Evolutionary conservation across 2,113 vertebrate genomes (phyloP).

Genomic region (Thomomys bottae): DNA sequence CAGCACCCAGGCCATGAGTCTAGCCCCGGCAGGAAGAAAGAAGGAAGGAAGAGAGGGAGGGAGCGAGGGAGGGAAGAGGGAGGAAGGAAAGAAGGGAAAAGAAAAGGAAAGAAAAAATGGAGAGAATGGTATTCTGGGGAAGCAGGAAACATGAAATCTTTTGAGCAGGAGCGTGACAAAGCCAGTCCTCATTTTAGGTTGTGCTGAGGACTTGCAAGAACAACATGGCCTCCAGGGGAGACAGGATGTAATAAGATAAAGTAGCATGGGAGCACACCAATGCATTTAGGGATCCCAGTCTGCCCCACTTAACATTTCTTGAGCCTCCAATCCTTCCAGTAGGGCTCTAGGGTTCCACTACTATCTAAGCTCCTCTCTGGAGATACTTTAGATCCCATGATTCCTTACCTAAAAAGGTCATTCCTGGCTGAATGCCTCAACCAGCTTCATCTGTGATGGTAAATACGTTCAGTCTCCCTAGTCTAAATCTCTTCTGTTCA

Average conservation of each 20-base stretch:
- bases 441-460: background rate
- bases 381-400: background rate
- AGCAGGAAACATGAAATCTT: background rate
- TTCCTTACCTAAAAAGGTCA: constrained; percentile 3
- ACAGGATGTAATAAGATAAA: background rate
- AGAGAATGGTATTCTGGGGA: background rate
- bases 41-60: too few species aligned
- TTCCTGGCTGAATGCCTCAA: background rate
- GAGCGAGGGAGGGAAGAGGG: too few species aligned
- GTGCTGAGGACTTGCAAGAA: background rate
- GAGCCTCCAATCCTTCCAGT: background rate
- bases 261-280: background rate
- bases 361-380: background rate
- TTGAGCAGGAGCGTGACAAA: background rate
- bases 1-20: too few species aligned
- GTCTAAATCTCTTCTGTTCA: constrained; percentile 24
- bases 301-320: background rate
- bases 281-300: background rate
- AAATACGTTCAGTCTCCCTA: background rate
- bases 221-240: background rate
- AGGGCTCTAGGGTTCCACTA: background rate
- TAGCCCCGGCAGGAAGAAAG: too few species aligned
- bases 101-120: background rate
- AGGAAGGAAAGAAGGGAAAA: background rate
- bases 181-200: background rate